Evolutionary conservation across 2,113 vertebrate genomes (phyloP), one percentile per base, ranked within the genome.

Genomic region (Passer domesticus): DNA sequence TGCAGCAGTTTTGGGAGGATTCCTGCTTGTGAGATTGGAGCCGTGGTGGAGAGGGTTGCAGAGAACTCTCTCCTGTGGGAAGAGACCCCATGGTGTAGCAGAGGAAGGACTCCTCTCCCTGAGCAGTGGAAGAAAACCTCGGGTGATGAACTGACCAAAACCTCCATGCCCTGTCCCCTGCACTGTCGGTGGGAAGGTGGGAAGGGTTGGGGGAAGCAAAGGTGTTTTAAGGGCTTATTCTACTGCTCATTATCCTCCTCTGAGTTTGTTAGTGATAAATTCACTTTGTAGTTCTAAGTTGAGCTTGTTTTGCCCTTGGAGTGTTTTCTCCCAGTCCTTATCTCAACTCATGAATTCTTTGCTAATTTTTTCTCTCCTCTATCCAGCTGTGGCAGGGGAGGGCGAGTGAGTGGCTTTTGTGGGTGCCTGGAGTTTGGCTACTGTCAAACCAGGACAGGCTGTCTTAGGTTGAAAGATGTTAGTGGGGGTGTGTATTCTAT

Each of bases 101-200:
- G 55, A 31, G 37, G 16, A 62, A 53, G 21, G 11, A 11, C 6
- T 62, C 25, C 3, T 44, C 39, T 73, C 13, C 56, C 56, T 62
- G 68, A 72, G 47, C 39, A 72, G 56, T 0, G 2, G 47, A 53
- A 62, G 39, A 46, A 44, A 53, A 35, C 11, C 47, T 53, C 0
- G 0, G 21, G 13, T 53, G 56, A 63, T 0, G 4, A 53, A 37
- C 17, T 31, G 27, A 63, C 39, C 68, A 25, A 25, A 53, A 21
- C 3, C 27, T 25, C 27, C 11, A 6, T 3, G 2, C 11, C 11
- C 39, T 53, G 33, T 63, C 33, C 13, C 5, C 39, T 53, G 21
- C 2, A 3, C 25, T 53, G 27, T 62, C 0, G 0, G 10, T 24
- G 30, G 25, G 20, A 70, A 50, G 55, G 25, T 37, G 50, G 27